Conservation (phyloP, 2,888 invertebrate species). For the Torymus texanus region DNA sequence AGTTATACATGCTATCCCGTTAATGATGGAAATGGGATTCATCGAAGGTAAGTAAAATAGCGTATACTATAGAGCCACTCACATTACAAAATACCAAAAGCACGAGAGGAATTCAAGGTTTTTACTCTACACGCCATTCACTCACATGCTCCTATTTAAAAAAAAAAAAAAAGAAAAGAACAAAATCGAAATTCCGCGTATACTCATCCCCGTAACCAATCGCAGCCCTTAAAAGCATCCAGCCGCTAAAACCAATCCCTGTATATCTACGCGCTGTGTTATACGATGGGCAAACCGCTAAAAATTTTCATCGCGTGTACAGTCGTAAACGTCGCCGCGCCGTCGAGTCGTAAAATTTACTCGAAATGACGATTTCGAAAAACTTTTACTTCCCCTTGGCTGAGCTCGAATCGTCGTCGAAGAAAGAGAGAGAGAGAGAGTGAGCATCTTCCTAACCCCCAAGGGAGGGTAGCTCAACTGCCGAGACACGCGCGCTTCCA, state of each 20-base stretch:
- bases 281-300: slow-evolving; percentile 8
- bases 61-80: not conserved
- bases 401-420: slow-evolving; percentile 17
- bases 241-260: too few relatives aligned
- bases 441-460: too few relatives aligned
- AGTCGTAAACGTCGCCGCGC: not conserved
- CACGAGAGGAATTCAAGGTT: too few relatives aligned
- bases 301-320: slow-evolving; percentile 28
- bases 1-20: not conserved
- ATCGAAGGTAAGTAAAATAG: not conserved
- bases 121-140: too few relatives aligned
- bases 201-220: too few relatives aligned
- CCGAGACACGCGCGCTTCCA: slow-evolving; percentile 31
- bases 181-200: too few relatives aligned
- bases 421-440: too few relatives aligned
- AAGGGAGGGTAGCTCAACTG: slow-evolving; percentile 15
- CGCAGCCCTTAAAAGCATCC: too few relatives aligned
- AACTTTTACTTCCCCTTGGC: slow-evolving; percentile 22
- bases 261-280: too few relatives aligned
- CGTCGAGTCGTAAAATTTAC: slow-evolving; percentile 40
- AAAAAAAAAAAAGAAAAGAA: too few relatives aligned
- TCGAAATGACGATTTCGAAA: slow-evolving; percentile 29
- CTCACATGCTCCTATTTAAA: too few relatives aligned
- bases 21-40: not conserved
- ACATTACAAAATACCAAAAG: too few relatives aligned